A percentile compares a stretch with the other conserved stretches of the same genome.
phyloP scores from a whole-genome alignment of 2,888 invertebrate genomes.

The Diloba caeruleocephala region DNA sequence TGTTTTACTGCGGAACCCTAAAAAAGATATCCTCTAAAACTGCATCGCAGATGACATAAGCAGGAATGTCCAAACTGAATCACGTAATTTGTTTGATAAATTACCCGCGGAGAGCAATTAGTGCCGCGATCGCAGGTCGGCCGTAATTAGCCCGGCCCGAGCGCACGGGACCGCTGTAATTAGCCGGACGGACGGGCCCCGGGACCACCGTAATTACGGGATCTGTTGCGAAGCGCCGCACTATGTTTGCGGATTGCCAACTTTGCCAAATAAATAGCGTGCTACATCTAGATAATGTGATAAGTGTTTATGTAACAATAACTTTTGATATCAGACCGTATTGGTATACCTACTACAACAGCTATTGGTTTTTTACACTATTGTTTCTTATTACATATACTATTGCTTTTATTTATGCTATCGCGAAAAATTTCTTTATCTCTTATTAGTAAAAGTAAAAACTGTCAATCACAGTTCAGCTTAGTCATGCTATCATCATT shows the following conservation, averaged over 20 bases:
- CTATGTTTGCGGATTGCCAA: conserved; percentile 46
- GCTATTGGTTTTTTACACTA: no score
- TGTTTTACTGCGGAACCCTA: no score
- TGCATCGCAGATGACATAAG: conserved; percentile 21
- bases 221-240: conserved; percentile 48
- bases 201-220: conserved; percentile 59
- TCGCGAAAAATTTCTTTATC: no score
- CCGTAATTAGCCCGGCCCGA: conserved; percentile 53
- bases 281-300: conserved; percentile 21
- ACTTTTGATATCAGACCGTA: no score
- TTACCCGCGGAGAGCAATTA: conserved; percentile 61
- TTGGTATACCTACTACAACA: no score
- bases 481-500: no score
- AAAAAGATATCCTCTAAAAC: no score
- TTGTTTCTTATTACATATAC: no score
- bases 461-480: no score
- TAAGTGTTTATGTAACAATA: no score
- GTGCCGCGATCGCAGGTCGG: conserved; percentile 57
- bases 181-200: conserved; percentile 56
- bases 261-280: conserved; percentile 46
- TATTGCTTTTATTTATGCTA: no score
- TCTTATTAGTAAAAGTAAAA: no score
- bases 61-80: conserved; percentile 39
- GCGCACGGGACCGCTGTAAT: conserved; percentile 58
- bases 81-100: conserved; percentile 57